Conservation (phyloP, 2,113 vertebrate species). For the Pitta sordida region DNA sequence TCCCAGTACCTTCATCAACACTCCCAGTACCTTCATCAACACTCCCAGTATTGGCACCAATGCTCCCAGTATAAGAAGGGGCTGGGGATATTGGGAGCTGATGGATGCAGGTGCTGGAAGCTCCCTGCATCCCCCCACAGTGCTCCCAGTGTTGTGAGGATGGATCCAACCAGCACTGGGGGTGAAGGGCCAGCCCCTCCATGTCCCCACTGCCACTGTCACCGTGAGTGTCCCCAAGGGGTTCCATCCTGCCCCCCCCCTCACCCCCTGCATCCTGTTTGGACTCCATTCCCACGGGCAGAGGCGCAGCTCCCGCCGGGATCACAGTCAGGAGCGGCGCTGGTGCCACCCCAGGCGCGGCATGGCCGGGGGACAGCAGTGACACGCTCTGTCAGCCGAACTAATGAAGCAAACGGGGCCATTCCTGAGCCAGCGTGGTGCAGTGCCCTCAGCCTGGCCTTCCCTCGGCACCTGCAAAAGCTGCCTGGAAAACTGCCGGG, state of each 20-base stretch:
- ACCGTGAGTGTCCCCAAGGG: background rate
- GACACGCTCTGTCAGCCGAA: background rate
- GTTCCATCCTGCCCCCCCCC: background rate
- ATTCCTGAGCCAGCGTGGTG: background rate
- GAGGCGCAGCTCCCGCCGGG: background rate
- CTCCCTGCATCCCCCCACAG: background rate
- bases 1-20: background rate
- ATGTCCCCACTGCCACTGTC: accelerated
- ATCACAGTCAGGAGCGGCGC: background rate
- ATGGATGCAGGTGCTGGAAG: no score
- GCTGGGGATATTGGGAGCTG: accelerated
- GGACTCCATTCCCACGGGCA: background rate
- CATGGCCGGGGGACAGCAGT: background rate
- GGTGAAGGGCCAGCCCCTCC: background rate
- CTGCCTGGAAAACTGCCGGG: background rate
- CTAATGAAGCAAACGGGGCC: background rate
- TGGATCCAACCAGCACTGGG: accelerated
- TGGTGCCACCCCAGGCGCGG: background rate
- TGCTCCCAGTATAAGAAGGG: background rate
- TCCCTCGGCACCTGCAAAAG: background rate
- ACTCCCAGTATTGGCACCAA: background rate
- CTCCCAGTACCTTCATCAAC: background rate
- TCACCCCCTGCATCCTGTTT: background rate
- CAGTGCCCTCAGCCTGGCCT: background rate
- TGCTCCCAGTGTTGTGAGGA: accelerated